Conservation (phyloP, 2,888 invertebrate species). For the Patella depressa region DNA sequence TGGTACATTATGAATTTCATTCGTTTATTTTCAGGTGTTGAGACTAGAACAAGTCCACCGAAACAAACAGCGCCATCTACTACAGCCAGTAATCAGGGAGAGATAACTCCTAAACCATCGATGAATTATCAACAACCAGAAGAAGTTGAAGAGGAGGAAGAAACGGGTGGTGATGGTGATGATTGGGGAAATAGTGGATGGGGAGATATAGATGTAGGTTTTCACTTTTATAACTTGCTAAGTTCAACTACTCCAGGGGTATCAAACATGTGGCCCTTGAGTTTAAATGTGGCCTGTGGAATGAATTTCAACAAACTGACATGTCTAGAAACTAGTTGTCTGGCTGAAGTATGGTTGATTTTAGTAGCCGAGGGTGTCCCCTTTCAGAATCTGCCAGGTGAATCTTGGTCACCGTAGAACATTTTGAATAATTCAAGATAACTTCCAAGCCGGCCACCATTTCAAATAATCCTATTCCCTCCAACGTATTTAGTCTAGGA, state of each 20-base stretch:
- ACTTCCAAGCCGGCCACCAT: no score
- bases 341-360: not conserved
- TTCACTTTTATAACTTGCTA: not conserved
- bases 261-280: no score
- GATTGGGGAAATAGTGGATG: slow-evolving; percentile 87
- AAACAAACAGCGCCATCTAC: slow-evolving; percentile 8
- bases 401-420: no score
- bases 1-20: no score
- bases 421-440: no score
- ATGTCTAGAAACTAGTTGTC: not conserved
- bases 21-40: not conserved
- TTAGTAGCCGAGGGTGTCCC: no score
- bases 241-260: not conserved
- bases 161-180: slow-evolving; percentile 70
- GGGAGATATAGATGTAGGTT: slow-evolving; percentile 89
- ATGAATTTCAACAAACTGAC: no score
- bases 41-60: not conserved
- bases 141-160: slow-evolving; percentile 40
- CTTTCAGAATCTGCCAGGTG: no score
- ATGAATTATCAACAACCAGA: slow-evolving; percentile 13
- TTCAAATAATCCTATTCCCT: no score
- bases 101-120: slow-evolving; percentile 5
- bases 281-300: not conserved
- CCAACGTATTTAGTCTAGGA: no score
- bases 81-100: slow-evolving; percentile 12